Evolutionary conservation across 2,113 vertebrate species (phyloP).

Genomic region (Melanerpes formicivorus): DNA sequence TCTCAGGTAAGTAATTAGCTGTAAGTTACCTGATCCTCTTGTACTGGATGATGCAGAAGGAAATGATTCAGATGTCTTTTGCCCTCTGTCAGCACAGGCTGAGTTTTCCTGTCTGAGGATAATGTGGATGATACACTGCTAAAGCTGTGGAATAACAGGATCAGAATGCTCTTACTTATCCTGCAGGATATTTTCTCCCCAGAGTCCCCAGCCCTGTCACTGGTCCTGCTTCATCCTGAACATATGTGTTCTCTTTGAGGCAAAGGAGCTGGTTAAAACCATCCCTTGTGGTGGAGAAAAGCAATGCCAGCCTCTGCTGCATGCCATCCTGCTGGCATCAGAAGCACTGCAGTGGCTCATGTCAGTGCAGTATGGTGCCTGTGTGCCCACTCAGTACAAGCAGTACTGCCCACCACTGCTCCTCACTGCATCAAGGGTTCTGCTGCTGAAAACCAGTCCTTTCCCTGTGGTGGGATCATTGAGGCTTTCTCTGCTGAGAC

Average conservation of each 20-base stretch:
- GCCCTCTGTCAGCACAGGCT: background rate
- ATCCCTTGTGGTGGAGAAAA: background rate
- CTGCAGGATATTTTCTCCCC: background rate
- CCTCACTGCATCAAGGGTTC: fast-evolving
- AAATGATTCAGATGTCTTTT: background rate
- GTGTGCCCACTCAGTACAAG: no score
- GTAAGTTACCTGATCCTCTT: background rate
- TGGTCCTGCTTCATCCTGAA: background rate
- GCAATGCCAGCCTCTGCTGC: background rate
- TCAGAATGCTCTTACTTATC: background rate
- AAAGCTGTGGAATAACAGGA: background rate
- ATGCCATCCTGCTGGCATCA: background rate
- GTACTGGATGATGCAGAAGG: background rate
- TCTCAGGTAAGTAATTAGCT: background rate
- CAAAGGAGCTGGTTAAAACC: background rate
- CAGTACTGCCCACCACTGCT: background rate
- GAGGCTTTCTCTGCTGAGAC: background rate
- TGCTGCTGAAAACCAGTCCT: background rate
- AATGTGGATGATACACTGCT: background rate
- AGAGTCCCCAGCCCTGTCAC: background rate
- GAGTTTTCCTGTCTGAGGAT: background rate
- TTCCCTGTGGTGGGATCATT: fast-evolving
- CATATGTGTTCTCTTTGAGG: background rate
- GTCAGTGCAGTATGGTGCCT: background rate
- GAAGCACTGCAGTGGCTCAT: fast-evolving